phyloP scores from a whole-genome alignment of 2,888 invertebrate genomes.

The Pycnomerus fuliginosus region DNA sequence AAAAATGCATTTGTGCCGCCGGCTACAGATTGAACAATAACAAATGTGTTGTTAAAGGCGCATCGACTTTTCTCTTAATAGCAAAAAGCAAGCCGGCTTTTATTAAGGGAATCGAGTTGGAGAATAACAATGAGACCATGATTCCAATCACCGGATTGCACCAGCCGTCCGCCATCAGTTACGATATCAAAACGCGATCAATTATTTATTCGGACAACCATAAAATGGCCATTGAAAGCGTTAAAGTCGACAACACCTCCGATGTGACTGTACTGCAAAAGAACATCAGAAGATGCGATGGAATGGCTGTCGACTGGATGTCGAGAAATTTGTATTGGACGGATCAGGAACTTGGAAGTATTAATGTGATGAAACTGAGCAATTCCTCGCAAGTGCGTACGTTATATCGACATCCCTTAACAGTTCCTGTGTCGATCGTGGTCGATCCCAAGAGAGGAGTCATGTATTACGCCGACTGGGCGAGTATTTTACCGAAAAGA shows the following conservation, averaged over 20 bases:
- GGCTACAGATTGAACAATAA: constrained; percentile 65
- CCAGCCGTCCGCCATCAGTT: constrained; percentile 68
- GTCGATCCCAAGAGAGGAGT: constrained; percentile 68
- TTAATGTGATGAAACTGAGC: constrained; percentile 67
- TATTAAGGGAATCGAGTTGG: constrained; percentile 65
- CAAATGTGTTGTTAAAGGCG: constrained; percentile 60
- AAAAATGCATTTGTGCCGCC: constrained; percentile 70
- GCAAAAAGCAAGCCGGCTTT: constrained; percentile 68
- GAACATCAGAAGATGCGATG: constrained; percentile 66
- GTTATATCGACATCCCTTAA: too few relatives aligned
- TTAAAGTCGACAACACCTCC: constrained; percentile 29
- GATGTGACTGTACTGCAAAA: constrained; percentile 56
- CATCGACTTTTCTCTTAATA: constrained; percentile 65
- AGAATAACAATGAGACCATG: constrained; percentile 58
- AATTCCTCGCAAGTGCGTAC: constrained; percentile 59
- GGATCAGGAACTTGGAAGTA: constrained; percentile 66
- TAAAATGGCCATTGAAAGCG: constrained; percentile 44
- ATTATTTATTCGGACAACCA: constrained; percentile 56
- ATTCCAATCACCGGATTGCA: constrained; percentile 69
- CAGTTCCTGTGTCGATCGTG: constrained; percentile 61
- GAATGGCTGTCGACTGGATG: constrained; percentile 83
- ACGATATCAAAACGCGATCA: constrained; percentile 57
- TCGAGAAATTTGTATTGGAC: constrained; percentile 83
- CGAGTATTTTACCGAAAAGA: constrained; percentile 48
- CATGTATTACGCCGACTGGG: constrained; percentile 81